Percentiles rank a stretch among this genome's conserved stretches.
phyloP scores from a whole-genome alignment of 2,797 vertebrate species.

The Notolepis coatsorum region DNA sequence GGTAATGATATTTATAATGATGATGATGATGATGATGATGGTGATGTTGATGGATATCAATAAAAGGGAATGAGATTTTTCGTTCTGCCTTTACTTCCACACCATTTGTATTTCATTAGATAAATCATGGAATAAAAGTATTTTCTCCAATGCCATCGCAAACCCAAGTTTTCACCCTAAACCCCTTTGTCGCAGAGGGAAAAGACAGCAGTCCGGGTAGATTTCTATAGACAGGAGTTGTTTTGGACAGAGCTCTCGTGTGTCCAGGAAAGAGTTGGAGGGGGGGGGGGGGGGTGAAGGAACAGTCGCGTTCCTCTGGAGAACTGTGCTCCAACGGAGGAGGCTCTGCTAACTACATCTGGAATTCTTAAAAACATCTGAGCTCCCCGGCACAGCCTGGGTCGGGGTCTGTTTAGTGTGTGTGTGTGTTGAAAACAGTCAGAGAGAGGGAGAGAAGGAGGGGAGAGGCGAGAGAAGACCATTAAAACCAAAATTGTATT shows the following conservation, averaged over 20 bases:
- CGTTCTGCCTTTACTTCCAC: conserved; percentile 64
- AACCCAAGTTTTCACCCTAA: too few relatives aligned
- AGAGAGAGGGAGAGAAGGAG: not conserved
- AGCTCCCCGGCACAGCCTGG: conserved; percentile 4
- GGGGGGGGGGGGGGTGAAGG: conserved; percentile 74
- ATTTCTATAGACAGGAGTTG: conserved; percentile 34
- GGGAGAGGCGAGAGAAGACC: not conserved
- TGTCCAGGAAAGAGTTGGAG: conserved; percentile 57
- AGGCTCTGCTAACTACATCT: conserved; percentile 64
- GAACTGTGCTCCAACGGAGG: conserved; percentile 42
- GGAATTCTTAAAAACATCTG: conserved; percentile 65
- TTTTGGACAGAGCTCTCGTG: conserved; percentile 54
- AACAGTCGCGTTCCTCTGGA: conserved; percentile 55
- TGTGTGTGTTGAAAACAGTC: not conserved
- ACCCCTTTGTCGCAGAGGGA: too few relatives aligned
- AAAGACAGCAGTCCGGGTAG: too few relatives aligned
- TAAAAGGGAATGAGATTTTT: conserved; percentile 77
- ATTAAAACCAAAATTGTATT: conserved; percentile 17
- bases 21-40: conserved; percentile 68
- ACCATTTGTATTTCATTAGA: conserved; percentile 70
- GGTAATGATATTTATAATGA: conserved; percentile 84
- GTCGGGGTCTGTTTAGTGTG: conserved; percentile 9
- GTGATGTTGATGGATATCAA: conserved; percentile 71
- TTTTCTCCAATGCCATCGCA: conserved; percentile 73
- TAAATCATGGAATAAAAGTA: conserved; percentile 72